Conservation (phyloP, 2,113 vertebrate species). For the Ascaphus truei region DNA sequence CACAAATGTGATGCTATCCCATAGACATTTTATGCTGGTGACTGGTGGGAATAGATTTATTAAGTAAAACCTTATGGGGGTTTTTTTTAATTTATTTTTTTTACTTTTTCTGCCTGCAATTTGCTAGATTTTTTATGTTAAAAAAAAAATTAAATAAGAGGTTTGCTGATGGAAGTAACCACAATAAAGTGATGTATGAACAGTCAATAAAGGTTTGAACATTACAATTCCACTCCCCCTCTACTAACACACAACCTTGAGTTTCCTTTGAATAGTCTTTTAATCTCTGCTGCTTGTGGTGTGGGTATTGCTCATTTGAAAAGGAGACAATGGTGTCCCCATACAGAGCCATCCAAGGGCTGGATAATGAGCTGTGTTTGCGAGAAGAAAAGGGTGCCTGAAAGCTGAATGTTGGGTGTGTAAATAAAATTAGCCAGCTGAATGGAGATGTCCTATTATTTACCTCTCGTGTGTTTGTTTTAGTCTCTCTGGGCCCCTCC, state of each 20-base stretch:
- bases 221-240: not conserved
- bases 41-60: too few relatives aligned
- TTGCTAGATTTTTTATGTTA: too few relatives aligned
- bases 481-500: slow-evolving; percentile 15
- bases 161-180: not conserved
- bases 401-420: slow-evolving; percentile 21
- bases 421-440: slow-evolving; percentile 40
- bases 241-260: not conserved
- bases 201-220: not conserved
- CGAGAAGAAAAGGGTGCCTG: not conserved
- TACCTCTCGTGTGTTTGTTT: not conserved
- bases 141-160: too few relatives aligned
- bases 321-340: not conserved
- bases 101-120: too few relatives aligned
- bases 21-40: too few relatives aligned
- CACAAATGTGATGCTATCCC: too few relatives aligned
- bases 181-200: not conserved
- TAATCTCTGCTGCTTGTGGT: not conserved
- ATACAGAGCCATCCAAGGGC: not conserved
- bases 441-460: slow-evolving; percentile 14
- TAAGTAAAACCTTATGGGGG: too few relatives aligned
- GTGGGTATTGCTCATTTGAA: not conserved
- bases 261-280: not conserved
- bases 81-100: too few relatives aligned
- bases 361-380: not conserved